Percentiles rank a stretch among this genome's conserved stretches.
Conservation (phyloP, 2,113 vertebrate species). For the Furnarius figulus region DNA sequence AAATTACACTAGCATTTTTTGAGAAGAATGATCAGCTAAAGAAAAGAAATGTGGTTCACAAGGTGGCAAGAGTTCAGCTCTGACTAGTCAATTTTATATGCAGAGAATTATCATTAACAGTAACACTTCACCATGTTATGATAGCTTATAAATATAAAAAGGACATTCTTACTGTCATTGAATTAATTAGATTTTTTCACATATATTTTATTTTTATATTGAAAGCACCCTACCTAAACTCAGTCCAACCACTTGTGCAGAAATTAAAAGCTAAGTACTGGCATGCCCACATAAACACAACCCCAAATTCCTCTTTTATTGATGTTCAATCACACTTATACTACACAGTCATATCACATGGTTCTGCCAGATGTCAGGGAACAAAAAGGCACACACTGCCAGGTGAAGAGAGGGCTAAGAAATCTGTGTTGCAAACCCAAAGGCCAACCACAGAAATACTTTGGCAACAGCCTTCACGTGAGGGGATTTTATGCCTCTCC, state of each 20-base stretch:
- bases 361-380: not conserved
- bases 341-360: not conserved
- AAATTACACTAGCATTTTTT: not conserved
- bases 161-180: not conserved
- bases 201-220: not conserved
- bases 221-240: not conserved
- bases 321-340: not conserved
- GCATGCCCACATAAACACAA: not conserved
- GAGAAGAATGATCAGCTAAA: not conserved
- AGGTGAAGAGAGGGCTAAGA: not conserved
- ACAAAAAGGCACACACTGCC: not conserved
- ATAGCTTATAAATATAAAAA: not conserved
- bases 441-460: slow-evolving; percentile 4
- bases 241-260: not conserved
- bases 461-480: not conserved
- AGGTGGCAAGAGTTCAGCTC: not conserved
- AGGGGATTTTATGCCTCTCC: not conserved
- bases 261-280: not conserved
- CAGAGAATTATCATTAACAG: not conserved
- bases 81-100: not conserved
- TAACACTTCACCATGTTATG: not conserved
- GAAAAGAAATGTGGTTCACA: not conserved
- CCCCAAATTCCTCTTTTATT: slow-evolving; percentile 3
- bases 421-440: not conserved
- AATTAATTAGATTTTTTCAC: not conserved